phyloP scores from a whole-genome alignment of 2,888 invertebrate species.

The Spialia ferax region DNA sequence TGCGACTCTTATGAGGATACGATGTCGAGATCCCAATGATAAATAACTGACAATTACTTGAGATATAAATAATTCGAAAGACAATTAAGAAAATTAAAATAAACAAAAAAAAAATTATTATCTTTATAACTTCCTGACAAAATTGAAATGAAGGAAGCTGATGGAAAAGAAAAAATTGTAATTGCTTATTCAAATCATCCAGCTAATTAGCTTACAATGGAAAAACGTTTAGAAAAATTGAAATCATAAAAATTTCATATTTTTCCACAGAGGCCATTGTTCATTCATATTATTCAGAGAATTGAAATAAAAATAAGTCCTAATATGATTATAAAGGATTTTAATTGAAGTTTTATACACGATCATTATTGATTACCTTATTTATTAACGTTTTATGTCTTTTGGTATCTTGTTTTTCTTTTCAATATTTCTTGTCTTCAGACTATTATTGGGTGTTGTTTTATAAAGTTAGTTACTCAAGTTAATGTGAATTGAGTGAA shows the following conservation, averaged over 20 bases:
- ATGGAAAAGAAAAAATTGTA: constrained; percentile 9
- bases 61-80: too few relatives aligned
- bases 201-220: constrained; percentile 32
- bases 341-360: constrained; percentile 23
- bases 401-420: constrained; percentile 3
- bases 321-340: constrained; percentile 6
- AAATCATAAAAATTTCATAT: constrained; percentile 13
- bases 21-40: neutral
- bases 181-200: constrained; percentile 23
- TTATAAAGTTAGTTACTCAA: too few relatives aligned
- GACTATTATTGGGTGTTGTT: neutral
- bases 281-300: constrained; percentile 14
- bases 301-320: constrained; percentile 6
- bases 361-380: constrained; percentile 2
- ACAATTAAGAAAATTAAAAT: constrained; percentile 7
- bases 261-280: neutral
- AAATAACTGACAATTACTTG: neutral
- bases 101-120: constrained; percentile 11
- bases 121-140: neutral
- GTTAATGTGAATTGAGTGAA: neutral
- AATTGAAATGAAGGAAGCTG: constrained; percentile 11
- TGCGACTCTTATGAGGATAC: neutral
- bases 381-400: constrained; percentile 1
- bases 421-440: neutral
- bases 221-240: constrained; percentile 16